A percentile compares a stretch with the other conserved stretches of the same genome.
Conservation (phyloP, 2,888 invertebrate genomes). For the Aphodius granarius region DNA sequence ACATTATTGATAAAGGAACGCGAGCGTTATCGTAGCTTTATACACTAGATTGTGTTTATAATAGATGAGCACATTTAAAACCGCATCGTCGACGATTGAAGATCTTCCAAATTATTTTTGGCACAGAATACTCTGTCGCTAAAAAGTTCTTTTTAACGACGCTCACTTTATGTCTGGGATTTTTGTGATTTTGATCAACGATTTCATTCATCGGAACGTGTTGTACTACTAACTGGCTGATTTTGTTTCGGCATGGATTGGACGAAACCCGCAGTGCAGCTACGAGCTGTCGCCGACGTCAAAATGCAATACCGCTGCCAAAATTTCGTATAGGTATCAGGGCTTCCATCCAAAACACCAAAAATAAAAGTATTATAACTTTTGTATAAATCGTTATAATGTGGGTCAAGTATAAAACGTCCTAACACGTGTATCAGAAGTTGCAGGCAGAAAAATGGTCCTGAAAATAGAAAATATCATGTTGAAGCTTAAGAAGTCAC, state of each 20-base stretch:
- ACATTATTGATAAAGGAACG: slow-evolving; percentile 13
- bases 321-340: not conserved
- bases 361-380: not conserved
- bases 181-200: not conserved
- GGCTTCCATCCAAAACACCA: not conserved
- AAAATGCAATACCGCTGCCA: not conserved
- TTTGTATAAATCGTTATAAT: not conserved
- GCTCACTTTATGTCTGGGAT: not conserved
- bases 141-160: not conserved
- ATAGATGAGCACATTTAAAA: not conserved
- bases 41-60: not conserved
- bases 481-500: too few relatives aligned
- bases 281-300: not conserved
- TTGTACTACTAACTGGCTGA: not conserved
- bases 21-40: not conserved
- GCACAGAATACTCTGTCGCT: too few relatives aligned
- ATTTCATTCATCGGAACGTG: not conserved
- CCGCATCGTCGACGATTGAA: not conserved
- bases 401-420: not conserved
- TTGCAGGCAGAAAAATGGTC: too few relatives aligned
- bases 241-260: not conserved
- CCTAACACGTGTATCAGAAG: not conserved
- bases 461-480: too few relatives aligned
- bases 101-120: not conserved
- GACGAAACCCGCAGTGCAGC: not conserved